phyloP scores from a whole-genome alignment of 2,888 invertebrate species.

The Cordilura impudica region DNA sequence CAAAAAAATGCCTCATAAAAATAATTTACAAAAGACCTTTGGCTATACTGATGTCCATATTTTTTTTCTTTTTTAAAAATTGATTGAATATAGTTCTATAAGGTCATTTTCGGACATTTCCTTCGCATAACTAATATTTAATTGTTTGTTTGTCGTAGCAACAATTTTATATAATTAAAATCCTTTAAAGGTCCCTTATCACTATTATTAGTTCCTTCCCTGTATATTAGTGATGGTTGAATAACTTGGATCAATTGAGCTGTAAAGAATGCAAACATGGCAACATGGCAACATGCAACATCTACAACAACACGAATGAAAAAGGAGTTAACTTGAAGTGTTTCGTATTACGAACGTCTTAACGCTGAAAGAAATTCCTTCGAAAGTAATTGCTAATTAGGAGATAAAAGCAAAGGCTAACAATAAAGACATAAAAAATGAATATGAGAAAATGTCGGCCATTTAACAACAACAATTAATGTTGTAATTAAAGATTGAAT shows the following conservation, averaged over 20 bases:
- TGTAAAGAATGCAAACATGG: not conserved
- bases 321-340: not conserved
- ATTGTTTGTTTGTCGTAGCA: too few species aligned
- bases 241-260: not conserved
- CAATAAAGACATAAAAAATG: not conserved
- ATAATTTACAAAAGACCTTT: too few species aligned
- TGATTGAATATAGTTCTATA: too few species aligned
- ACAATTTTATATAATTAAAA: too few species aligned
- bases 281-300: not conserved
- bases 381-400: constrained; percentile 23
- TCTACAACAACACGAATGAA: not conserved
- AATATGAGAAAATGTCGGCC: not conserved
- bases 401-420: not conserved
- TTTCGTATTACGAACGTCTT: not conserved
- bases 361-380: not conserved
- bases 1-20: too few species aligned
- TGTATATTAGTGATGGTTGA: not conserved
- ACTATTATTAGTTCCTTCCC: not conserved
- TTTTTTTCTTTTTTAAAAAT: too few species aligned
- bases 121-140: too few species aligned
- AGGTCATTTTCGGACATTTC: too few species aligned
- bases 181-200: not conserved
- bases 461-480: not conserved
- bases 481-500: too few species aligned
- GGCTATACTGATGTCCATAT: too few species aligned